Evolutionary conservation across 92 coral and sea anemone genomes (phyloP).

Genomic region (Palythoa grandis): DNA sequence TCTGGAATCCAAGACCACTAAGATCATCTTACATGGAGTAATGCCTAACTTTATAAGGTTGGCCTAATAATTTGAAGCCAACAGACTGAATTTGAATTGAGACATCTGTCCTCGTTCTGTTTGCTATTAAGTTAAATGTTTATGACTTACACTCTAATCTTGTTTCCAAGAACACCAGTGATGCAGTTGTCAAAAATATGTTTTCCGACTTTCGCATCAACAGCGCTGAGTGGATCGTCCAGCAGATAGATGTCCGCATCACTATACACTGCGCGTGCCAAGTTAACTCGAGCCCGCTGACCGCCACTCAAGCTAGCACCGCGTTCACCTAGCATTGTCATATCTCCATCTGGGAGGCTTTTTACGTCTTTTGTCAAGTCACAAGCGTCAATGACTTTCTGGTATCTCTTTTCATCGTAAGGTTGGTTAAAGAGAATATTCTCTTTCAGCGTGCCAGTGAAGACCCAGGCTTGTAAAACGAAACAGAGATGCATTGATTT

Average conservation of each 20-base stretch:
- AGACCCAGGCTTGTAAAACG: conserved; percentile 80
- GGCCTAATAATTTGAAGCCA: background rate
- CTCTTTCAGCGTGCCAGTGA: conserved; percentile 77
- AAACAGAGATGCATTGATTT: background rate
- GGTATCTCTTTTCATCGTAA: conserved; percentile 74
- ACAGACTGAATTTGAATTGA: background rate
- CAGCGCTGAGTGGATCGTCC: conserved; percentile 90
- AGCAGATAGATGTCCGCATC: conserved; percentile 85
- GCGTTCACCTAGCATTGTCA: conserved; percentile 81
- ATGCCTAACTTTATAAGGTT: too few species aligned
- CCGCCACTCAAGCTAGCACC: conserved; percentile 93
- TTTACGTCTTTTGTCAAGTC: conserved; percentile 77
- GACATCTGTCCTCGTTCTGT: background rate
- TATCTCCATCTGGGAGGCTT: conserved; percentile 77
- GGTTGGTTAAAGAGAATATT: conserved; percentile 83
- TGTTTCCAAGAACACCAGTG: conserved; percentile 73
- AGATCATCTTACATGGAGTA: too few species aligned
- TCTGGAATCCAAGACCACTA: too few species aligned
- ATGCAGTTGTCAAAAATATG: conserved; percentile 91
- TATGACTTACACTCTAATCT: conserved; percentile 64
- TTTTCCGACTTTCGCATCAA: conserved; percentile 91
- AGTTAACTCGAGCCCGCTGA: conserved; percentile 90
- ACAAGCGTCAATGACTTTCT: conserved; percentile 79
- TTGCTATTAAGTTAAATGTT: background rate
- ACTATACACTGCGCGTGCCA: conserved; percentile 93